phyloP scores from a whole-genome alignment of 2,888 invertebrate species.

The Drosophila sordidapex region DNA sequence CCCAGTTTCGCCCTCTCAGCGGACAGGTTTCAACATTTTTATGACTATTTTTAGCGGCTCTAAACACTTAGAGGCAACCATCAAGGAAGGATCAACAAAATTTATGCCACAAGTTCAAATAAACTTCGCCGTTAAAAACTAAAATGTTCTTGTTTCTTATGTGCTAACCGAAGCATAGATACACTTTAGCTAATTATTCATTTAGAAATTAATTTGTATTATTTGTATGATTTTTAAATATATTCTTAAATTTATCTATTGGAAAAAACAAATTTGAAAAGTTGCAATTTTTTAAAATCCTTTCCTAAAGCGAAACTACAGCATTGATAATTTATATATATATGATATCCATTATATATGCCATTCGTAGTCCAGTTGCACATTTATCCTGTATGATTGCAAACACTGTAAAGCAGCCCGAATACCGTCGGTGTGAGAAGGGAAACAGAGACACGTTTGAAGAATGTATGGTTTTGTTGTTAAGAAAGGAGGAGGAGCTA shows the following conservation, averaged over 20 bases:
- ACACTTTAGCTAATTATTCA: not conserved
- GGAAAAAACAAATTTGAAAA: not conserved
- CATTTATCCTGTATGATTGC: not conserved
- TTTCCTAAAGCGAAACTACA: not conserved
- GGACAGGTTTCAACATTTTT: slow-evolving; percentile 58
- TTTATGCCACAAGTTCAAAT: slow-evolving; percentile 61
- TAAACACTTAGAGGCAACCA: slow-evolving; percentile 42
- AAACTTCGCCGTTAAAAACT: slow-evolving; percentile 37
- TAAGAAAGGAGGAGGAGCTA: slow-evolving; percentile 1
- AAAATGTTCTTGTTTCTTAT: not conserved
- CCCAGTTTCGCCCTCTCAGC: slow-evolving; percentile 11
- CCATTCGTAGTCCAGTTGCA: too few species aligned
- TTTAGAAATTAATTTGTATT: not conserved
- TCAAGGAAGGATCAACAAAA: slow-evolving; percentile 64
- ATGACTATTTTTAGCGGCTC: slow-evolving; percentile 38
- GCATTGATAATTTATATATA: not conserved
- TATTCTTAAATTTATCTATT: not conserved
- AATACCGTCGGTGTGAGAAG: not conserved
- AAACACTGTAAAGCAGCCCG: not conserved
- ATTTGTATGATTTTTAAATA: not conserved
- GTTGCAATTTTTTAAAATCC: not conserved
- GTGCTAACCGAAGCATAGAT: not conserved
- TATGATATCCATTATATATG: not conserved
- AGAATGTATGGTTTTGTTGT: slow-evolving; percentile 1
- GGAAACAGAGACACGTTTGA: not conserved